Evolutionary conservation across 2,113 vertebrate species (phyloP).

Genomic region (Peromyscus polionotus): DNA sequence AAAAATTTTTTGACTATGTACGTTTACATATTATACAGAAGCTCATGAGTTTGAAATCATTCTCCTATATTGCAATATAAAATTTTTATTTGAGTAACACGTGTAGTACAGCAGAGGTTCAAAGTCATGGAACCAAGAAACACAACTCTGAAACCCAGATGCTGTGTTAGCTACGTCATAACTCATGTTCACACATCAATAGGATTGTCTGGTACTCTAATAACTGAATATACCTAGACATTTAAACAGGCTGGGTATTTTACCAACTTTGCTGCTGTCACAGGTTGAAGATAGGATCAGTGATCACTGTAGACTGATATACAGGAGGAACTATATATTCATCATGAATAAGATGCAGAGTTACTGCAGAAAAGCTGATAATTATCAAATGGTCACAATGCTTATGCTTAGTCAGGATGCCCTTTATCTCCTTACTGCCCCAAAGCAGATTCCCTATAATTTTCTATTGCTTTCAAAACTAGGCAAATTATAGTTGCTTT

Average conservation of each 20-base stretch:
- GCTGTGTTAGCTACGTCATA: background rate
- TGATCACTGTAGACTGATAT: background rate
- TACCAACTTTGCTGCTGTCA: background rate
- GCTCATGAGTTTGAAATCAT: background rate
- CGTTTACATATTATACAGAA: background rate
- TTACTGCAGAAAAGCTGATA: background rate
- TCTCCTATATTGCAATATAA: background rate
- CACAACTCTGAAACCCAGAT: background rate
- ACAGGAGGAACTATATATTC: background rate
- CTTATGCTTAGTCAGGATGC: no score
- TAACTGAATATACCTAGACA: background rate
- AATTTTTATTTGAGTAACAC: background rate
- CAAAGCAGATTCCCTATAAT: background rate
- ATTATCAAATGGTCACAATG: background rate
- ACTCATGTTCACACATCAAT: background rate
- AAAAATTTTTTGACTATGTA: background rate
- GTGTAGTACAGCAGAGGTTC: background rate
- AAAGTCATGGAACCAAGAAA: background rate
- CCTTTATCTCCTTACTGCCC: background rate
- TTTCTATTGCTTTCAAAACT: background rate
- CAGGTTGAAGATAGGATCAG: accelerated
- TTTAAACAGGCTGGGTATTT: background rate
- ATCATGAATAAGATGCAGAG: background rate
- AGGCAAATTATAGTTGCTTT: background rate
- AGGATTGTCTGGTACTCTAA: background rate